Percentiles rank a stretch among this genome's conserved stretches.
Evolutionary conservation across 2,113 vertebrate genomes (phyloP).

Genomic region (Carassius carassius): DNA sequence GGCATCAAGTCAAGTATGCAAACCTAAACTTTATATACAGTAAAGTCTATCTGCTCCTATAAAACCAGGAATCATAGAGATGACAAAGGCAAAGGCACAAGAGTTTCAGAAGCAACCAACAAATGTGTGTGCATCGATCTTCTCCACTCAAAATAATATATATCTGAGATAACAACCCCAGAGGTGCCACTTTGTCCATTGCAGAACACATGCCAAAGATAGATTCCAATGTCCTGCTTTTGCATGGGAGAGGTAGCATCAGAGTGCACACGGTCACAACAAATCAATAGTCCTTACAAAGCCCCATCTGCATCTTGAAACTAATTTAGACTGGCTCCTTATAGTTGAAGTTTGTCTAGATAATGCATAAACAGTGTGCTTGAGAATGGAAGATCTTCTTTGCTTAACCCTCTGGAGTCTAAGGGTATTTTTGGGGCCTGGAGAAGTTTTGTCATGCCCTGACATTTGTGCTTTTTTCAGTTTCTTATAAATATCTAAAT

Average conservation of each 20-base stretch:
- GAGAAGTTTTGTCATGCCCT: no score
- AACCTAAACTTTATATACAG: background rate
- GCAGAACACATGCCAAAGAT: background rate
- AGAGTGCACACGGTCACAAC: background rate
- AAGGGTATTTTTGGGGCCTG: no score
- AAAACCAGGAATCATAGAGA: background rate
- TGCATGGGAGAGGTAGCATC: background rate
- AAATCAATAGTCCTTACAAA: constrained; percentile 15
- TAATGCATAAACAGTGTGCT: background rate
- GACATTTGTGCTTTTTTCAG: no score
- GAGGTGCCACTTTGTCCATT: background rate
- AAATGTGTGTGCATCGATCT: background rate
- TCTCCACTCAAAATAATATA: constrained; percentile 8
- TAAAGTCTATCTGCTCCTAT: background rate
- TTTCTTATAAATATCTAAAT: no score
- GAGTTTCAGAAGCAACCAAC: background rate
- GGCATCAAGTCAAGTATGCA: background rate
- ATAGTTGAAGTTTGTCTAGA: background rate
- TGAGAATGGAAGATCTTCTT: background rate
- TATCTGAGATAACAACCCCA: background rate
- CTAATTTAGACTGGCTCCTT: background rate
- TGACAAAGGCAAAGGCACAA: background rate
- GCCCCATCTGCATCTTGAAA: background rate
- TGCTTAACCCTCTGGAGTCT: no score
- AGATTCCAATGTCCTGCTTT: constrained; percentile 5